Percentiles rank a stretch among this genome's conserved stretches.
Conservation (phyloP, 2,888 invertebrate species). For the Coelinius sp. region DNA sequence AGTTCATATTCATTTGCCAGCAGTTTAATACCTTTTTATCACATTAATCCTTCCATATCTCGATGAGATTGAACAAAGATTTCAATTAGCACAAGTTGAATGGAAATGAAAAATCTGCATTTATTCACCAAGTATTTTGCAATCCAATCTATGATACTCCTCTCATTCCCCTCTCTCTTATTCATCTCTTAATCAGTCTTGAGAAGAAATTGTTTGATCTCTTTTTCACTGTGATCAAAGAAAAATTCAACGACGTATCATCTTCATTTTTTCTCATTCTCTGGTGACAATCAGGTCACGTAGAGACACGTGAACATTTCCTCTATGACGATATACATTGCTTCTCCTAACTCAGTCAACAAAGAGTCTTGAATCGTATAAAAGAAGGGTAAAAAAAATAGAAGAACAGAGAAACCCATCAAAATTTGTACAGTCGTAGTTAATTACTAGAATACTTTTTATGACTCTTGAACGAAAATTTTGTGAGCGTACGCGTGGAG, state of each 20-base stretch:
- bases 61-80: neutral
- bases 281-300: neutral
- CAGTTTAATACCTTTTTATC: neutral
- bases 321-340: neutral
- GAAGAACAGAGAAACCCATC: neutral
- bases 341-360: neutral
- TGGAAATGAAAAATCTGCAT: neutral
- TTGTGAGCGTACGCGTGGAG: neutral
- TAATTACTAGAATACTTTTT: neutral
- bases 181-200: neutral
- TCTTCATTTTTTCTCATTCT: neutral
- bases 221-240: neutral
- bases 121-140: neutral
- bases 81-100: neutral
- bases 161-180: no score
- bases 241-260: neutral
- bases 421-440: neutral
- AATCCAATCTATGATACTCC: neutral
- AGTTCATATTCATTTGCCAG: slow-evolving; percentile 1
- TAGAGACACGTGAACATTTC: neutral
- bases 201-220: neutral
- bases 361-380: neutral
- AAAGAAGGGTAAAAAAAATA: neutral
- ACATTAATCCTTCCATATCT: neutral
- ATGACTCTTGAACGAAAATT: neutral